Conservation (phyloP, 2,888 invertebrate species). For the Plusia festucae region DNA sequence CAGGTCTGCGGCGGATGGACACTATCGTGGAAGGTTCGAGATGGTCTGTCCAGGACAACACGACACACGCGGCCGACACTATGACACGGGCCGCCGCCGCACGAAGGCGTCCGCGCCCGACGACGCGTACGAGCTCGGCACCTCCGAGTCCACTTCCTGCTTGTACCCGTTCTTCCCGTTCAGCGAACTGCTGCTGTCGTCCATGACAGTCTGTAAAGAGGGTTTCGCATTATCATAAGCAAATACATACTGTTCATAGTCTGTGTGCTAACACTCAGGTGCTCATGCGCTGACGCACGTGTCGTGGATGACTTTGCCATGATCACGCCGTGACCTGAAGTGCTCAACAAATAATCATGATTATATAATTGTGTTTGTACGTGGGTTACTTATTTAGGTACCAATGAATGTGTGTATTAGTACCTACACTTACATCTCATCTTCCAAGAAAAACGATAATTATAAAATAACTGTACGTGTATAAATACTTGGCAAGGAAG, state of each 20-base stretch:
- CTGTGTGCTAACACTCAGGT: slow-evolving; percentile 31
- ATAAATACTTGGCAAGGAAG: neutral
- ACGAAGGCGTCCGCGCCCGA: slow-evolving; percentile 85
- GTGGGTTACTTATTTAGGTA: slow-evolving; percentile 9
- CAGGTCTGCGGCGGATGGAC: slow-evolving; percentile 50
- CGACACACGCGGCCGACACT: slow-evolving; percentile 60
- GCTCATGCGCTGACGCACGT: slow-evolving; percentile 26
- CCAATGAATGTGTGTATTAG: neutral
- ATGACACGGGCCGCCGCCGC: slow-evolving; percentile 76
- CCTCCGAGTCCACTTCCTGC: slow-evolving; percentile 79
- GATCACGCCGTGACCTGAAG: slow-evolving; percentile 36
- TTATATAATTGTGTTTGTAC: slow-evolving; percentile 39
- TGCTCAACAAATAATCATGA: slow-evolving; percentile 46
- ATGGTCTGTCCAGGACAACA: slow-evolving; percentile 48
- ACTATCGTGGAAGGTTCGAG: slow-evolving; percentile 56
- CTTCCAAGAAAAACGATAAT: neutral
- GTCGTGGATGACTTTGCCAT: slow-evolving; percentile 20
- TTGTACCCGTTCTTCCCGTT: slow-evolving; percentile 84
- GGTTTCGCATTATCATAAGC: slow-evolving; percentile 19
- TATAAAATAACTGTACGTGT: neutral
- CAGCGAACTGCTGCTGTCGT: slow-evolving; percentile 72
- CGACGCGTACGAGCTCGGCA: slow-evolving; percentile 84
- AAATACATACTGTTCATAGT: slow-evolving; percentile 19
- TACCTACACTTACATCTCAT: neutral
- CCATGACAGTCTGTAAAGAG: slow-evolving; percentile 91